Conservation (phyloP, 1,140 invertebrate genomes). For the Drosophila asahinai region DNA sequence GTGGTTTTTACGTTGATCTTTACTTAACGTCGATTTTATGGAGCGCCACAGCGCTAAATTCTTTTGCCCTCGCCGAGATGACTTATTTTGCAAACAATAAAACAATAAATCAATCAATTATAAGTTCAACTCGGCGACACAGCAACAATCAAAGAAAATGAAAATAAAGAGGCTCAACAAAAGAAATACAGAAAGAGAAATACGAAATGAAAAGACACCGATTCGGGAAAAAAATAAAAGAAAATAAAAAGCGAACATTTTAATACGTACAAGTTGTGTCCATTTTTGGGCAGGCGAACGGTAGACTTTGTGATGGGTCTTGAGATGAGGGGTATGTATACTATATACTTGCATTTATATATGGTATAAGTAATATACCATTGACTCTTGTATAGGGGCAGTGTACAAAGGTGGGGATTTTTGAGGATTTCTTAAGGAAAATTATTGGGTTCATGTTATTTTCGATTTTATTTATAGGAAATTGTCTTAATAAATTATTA, state of each 20-base stretch:
- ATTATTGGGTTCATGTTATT: too few species aligned
- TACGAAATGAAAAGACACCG: constrained; percentile 9
- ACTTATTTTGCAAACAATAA: constrained; percentile 84
- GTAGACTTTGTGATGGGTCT: constrained; percentile 12
- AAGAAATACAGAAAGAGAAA: constrained; percentile 8
- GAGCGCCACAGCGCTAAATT: constrained; percentile 54
- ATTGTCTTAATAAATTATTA: too few species aligned
- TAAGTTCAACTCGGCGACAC: constrained; percentile 64
- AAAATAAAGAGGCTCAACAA: constrained; percentile 13
- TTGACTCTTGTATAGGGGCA: neutral
- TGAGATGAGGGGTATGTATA: constrained; percentile 5
- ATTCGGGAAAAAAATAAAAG: too few species aligned
- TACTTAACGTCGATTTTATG: constrained; percentile 45
- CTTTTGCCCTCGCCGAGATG: constrained; percentile 34
- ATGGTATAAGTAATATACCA: constrained; percentile 3
- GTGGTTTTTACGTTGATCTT: constrained; percentile 38
- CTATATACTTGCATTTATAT: neutral
- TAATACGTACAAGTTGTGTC: constrained; percentile 39
- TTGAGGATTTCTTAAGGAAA: neutral
- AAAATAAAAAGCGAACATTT: constrained; percentile 30
- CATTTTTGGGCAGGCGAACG: constrained; percentile 45
- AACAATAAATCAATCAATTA: constrained; percentile 84
- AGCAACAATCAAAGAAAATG: constrained; percentile 23
- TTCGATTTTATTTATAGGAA: neutral
- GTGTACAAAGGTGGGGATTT: neutral